Conservation (phyloP, 1,140 invertebrate species). For the Rhizoglyphus robini region DNA sequence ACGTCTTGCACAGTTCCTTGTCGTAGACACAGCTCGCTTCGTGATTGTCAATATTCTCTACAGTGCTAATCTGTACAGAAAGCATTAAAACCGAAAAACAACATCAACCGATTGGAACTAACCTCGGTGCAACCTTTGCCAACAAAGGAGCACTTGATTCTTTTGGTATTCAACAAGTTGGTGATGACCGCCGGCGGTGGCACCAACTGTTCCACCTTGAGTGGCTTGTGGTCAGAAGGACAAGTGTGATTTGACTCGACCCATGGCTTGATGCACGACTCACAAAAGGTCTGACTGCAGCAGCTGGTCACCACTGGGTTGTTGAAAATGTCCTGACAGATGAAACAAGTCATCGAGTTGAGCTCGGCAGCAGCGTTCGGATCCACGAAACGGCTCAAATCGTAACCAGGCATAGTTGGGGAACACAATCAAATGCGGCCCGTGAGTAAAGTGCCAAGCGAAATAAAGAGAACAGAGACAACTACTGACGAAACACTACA, state of each 20-base stretch:
- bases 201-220: not conserved
- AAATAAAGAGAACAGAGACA: too few relatives aligned
- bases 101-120: too few relatives aligned
- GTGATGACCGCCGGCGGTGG: not conserved
- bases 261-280: not conserved
- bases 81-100: too few relatives aligned
- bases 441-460: not conserved
- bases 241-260: not conserved
- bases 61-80: too few relatives aligned
- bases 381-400: constrained; percentile 2
- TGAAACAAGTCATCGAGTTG: not conserved
- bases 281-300: not conserved
- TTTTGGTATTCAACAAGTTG: not conserved
- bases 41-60: not conserved
- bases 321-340: not conserved
- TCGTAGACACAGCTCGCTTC: not conserved
- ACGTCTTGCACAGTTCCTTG: not conserved
- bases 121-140: not conserved
- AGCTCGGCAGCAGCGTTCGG: not conserved
- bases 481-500: not conserved
- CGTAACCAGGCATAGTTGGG: not conserved
- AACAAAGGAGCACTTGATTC: not conserved
- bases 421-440: not conserved
- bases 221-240: not conserved
- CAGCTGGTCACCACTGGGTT: not conserved